These are phyloP conservation scores for Caenorhabditis inopinata DNA, from an alignment of 1,140 invertebrate species.

Conservation along the genomic window DNA sequence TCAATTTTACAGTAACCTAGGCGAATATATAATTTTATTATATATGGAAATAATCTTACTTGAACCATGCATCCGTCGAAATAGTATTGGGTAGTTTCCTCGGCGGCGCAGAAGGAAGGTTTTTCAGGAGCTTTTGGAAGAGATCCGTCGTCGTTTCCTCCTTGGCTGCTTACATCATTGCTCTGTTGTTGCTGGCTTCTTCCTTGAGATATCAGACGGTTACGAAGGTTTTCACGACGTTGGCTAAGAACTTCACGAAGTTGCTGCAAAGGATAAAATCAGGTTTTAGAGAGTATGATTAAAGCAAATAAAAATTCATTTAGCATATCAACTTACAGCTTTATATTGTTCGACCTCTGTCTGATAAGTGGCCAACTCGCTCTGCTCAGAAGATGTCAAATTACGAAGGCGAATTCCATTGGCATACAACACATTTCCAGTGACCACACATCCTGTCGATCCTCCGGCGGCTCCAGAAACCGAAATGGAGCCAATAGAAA, in stretches of 20 bases:
- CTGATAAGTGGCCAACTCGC: constrained; percentile 47
- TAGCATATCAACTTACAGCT: not conserved
- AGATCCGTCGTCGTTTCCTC: not conserved
- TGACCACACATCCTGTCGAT: constrained; percentile 54
- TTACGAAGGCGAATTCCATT: constrained; percentile 52
- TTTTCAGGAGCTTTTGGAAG: constrained; percentile 51
- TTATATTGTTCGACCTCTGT: constrained; percentile 50
- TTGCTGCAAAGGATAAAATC: not conserved
- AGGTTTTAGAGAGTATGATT: not conserved
- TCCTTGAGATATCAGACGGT: constrained; percentile 19
- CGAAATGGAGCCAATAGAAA: constrained; percentile 47
- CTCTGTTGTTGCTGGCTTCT: constrained; percentile 22
- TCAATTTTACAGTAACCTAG: not conserved
- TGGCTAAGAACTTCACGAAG: constrained; percentile 22
- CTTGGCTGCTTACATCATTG: constrained; percentile 35
- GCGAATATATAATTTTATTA: not conserved
- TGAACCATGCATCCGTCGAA: constrained; percentile 58
- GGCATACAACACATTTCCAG: constrained; percentile 48
- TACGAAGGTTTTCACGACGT: constrained; percentile 18
- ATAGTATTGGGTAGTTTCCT: constrained; percentile 64
- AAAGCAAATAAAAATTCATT: no score
- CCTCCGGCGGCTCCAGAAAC: constrained; percentile 50
- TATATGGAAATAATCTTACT: not conserved
- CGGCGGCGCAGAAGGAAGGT: constrained; percentile 56
- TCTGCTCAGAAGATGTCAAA: constrained; percentile 49